phyloP scores from a whole-genome alignment of 1,140 invertebrate genomes.

The Drosophila lacertosa region DNA sequence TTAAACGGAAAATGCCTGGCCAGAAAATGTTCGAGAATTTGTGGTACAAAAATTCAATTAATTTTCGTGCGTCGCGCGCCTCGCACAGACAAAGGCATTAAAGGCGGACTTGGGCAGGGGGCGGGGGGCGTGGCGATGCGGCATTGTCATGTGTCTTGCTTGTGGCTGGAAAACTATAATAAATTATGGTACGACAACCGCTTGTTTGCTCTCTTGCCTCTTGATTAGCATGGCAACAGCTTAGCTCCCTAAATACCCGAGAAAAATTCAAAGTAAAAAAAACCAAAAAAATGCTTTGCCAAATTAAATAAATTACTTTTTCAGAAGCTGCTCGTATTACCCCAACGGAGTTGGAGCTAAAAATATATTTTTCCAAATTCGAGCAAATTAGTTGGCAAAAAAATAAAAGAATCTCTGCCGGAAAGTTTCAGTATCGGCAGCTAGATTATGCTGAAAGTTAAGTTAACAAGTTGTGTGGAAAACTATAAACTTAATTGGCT shows the following conservation, averaged over 20 bases:
- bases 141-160: conserved; percentile 60
- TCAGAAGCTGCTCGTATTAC: conserved; percentile 14
- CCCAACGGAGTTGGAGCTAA: background rate
- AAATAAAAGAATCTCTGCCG: conserved; percentile 12
- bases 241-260: background rate
- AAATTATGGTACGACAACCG: conserved; percentile 75
- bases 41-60: conserved; percentile 82
- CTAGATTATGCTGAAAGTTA: conserved; percentile 51
- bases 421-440: conserved; percentile 37
- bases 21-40: conserved; percentile 77
- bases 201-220: conserved; percentile 47
- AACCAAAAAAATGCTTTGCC: conserved; percentile 35
- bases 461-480: conserved; percentile 64
- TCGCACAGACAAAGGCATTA: conserved; percentile 35
- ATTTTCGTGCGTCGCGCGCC: conserved; percentile 56
- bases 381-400: conserved; percentile 51
- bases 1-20: conserved; percentile 74
- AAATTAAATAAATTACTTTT: conserved; percentile 74
- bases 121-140: background rate
- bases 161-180: conserved; percentile 77
- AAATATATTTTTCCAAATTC: conserved; percentile 25
- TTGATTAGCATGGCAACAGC: conserved; percentile 71
- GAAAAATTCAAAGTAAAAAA: background rate
- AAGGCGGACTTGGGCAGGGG: background rate
- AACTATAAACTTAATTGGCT: conserved; percentile 57